phyloP scores from a whole-genome alignment of 2,888 invertebrate species.

The Emmelina monodactyla region DNA sequence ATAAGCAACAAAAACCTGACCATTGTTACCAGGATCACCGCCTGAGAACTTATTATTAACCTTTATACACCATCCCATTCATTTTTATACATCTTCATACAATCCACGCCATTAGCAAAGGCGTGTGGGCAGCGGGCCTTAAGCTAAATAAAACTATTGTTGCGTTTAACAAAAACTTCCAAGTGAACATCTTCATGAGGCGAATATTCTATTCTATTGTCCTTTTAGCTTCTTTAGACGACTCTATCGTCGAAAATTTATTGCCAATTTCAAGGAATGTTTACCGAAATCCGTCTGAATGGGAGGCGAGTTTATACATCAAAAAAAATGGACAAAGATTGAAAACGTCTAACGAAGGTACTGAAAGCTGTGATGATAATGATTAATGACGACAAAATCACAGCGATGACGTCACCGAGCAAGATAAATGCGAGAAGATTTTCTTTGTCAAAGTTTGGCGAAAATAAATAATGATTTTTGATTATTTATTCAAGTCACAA shows the following conservation, averaged over 20 bases:
- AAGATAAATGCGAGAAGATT: constrained; percentile 51
- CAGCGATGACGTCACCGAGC: constrained; percentile 45
- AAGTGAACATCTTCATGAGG: constrained; percentile 63
- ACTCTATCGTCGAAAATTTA: constrained; percentile 57
- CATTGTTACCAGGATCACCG: constrained; percentile 54
- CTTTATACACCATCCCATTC: constrained; percentile 51
- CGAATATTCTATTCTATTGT: constrained; percentile 19
- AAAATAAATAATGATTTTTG: constrained; percentile 32
- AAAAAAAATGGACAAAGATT: constrained; percentile 61
- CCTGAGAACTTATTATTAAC: constrained; percentile 63
- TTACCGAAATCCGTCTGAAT: constrained; percentile 59
- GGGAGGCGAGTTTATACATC: constrained; percentile 60
- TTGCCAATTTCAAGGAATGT: constrained; percentile 60
- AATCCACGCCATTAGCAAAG: constrained; percentile 58
- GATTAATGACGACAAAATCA: constrained; percentile 57
- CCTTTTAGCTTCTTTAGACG: constrained; percentile 17
- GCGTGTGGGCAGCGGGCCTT: constrained; percentile 62
- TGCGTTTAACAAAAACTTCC: constrained; percentile 49
- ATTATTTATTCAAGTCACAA: constrained; percentile 20
- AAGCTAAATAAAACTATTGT: constrained; percentile 65
- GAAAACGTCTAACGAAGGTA: constrained; percentile 54
- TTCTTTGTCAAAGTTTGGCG: constrained; percentile 26
- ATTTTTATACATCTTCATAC: constrained; percentile 59
- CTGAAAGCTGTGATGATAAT: constrained; percentile 52
- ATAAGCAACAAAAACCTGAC: constrained; percentile 44